These are phyloP conservation scores for Hippolais icterina DNA, from an alignment of 2,113 vertebrate genomes.

Conservation along the genomic window DNA sequence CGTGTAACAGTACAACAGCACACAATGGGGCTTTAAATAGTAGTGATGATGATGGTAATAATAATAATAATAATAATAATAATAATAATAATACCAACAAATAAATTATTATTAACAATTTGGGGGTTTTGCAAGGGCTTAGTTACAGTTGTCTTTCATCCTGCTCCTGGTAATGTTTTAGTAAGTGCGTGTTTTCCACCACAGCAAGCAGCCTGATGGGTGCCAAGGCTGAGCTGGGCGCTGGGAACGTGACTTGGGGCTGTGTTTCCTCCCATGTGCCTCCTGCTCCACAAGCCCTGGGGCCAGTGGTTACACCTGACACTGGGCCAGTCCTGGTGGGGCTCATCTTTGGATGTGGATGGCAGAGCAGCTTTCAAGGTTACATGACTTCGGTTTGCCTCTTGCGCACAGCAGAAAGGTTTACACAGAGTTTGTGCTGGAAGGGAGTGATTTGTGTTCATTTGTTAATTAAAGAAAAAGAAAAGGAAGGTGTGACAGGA, in stretches of 20 bases:
- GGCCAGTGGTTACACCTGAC: fast-evolving
- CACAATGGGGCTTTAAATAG: background rate
- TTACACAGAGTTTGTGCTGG: background rate
- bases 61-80: background rate
- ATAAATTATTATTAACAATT: background rate
- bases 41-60: background rate
- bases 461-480: background rate
- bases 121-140: background rate
- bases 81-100: background rate
- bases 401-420: background rate
- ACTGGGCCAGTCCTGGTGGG: background rate
- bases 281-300: background rate
- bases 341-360: background rate
- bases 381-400: fast-evolving
- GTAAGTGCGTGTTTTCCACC: background rate
- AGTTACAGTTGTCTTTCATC: background rate
- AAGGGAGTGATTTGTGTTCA: background rate
- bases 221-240: background rate
- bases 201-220: background rate
- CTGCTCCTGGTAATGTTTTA: background rate
- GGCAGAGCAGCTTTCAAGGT: background rate
- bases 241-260: background rate
- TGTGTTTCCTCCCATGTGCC: background rate
- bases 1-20: fast-evolving
- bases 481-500: background rate